A percentile compares a stretch with the other conserved stretches of the same genome.
These are phyloP conservation scores for Pyxicephalus adspersus DNA, from an alignment of 2,113 vertebrate species.

Conservation along the genomic window DNA sequence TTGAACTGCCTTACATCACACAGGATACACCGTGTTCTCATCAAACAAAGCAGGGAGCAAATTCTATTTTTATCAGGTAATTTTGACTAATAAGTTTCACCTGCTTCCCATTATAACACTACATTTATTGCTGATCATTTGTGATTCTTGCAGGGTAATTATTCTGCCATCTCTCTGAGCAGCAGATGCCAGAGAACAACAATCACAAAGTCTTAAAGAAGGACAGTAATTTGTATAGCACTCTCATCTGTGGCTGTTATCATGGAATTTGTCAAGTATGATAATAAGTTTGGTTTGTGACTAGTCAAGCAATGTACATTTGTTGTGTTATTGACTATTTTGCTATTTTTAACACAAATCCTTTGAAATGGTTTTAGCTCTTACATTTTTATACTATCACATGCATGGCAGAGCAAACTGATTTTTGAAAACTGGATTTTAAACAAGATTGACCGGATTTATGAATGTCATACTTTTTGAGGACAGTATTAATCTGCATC, in stretches of 20 bases:
- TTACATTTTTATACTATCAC: no score
- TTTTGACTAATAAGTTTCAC: slow-evolving; percentile 54
- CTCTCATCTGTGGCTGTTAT: slow-evolving; percentile 4
- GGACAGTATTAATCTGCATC: no score
- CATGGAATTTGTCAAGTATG: slow-evolving; percentile 26
- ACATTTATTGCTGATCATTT: slow-evolving; percentile 51
- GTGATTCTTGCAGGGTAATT: slow-evolving; percentile 45
- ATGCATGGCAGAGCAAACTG: no score
- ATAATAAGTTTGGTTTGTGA: slow-evolving; percentile 29
- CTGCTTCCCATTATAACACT: slow-evolving; percentile 52
- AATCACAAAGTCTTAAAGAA: slow-evolving; percentile 34
- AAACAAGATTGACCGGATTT: no score
- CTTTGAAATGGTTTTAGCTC: no score
- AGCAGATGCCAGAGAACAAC: slow-evolving; percentile 49
- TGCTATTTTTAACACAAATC: background rate
- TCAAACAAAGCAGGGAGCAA: slow-evolving; percentile 42
- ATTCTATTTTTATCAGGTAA: slow-evolving; percentile 55
- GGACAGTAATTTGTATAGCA: slow-evolving; percentile 34
- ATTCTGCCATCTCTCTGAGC: slow-evolving; percentile 48
- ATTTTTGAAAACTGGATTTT: no score
- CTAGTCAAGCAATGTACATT: background rate
- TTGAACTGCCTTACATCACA: slow-evolving; percentile 19
- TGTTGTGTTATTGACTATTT: background rate
- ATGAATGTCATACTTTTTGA: no score
- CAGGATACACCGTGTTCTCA: slow-evolving; percentile 9